Percentiles rank a stretch among this genome's conserved stretches.
These are phyloP conservation scores for Apeltes quadracus DNA, from an alignment of 2,113 vertebrate genomes.

Conservation along the genomic window DNA sequence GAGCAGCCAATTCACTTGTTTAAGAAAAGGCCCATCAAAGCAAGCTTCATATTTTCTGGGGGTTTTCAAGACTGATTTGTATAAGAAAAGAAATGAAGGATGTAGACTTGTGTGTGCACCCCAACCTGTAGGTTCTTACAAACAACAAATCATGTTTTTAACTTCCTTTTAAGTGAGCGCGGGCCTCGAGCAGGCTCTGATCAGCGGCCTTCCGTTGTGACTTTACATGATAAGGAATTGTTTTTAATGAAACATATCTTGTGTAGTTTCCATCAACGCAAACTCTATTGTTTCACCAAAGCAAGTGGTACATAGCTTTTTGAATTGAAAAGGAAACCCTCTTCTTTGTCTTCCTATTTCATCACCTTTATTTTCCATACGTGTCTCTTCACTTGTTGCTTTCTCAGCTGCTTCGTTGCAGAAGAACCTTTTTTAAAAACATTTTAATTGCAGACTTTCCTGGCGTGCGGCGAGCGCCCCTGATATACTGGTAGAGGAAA, in stretches of 20 bases:
- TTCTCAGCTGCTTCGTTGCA: not conserved
- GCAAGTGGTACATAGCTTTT: not conserved
- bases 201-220: slow-evolving; percentile 6
- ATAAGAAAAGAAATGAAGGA: slow-evolving; percentile 2
- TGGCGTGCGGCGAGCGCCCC: too few relatives aligned
- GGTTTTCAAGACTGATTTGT: slow-evolving; percentile 13
- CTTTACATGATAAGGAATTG: not conserved
- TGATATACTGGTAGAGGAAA: too few relatives aligned
- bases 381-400: not conserved
- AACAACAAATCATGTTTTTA: slow-evolving; percentile 41
- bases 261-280: not conserved
- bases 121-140: slow-evolving; percentile 20
- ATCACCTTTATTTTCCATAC: not conserved
- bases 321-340: not conserved
- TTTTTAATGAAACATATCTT: not conserved
- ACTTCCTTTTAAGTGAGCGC: slow-evolving; percentile 30
- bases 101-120: not conserved
- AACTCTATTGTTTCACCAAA: not conserved
- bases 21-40: slow-evolving; percentile 5
- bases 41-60: not conserved
- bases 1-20: slow-evolving; percentile 8
- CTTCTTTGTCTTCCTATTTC: not conserved
- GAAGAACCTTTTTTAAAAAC: not conserved
- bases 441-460: too few relatives aligned
- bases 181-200: not conserved